Base-by-base conservation (phyloP, 2,888 invertebrate genomes). In the Ceraclea dissimilis region DNA sequence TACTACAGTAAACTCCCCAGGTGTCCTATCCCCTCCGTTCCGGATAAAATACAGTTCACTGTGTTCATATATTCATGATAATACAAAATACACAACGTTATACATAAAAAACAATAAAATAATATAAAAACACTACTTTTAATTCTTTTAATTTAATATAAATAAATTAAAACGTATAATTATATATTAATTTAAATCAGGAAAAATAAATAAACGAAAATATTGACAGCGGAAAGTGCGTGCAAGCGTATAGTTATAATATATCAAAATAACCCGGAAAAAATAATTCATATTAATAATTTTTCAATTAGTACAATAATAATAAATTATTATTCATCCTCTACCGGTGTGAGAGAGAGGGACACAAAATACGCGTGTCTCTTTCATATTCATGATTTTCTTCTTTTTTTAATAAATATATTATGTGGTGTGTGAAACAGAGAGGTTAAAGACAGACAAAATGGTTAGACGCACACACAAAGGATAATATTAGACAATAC, bases 401-500 rank as follows among this genome's bases (percentile, higher is more conserved):
- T 59, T 55, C 52, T 39, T 39, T n/a, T 39, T 39, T 39, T 8
- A 39, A 8, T 39, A 39, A 39, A 8, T 39, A 39, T 5, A 39
- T n/a, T n/a, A 63, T 60, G 60, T 59, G 62, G 60, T 60, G 61
- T 63, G 62, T 60, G 62, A 62, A 57, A 62, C 59, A 62, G 58
- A 62, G 54, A 62, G 62, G 62, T 62, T 52, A 39, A 39, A 60
- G 60, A 62, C 60, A 60, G 57, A 62, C 62, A 62, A 60, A 54
- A 61, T 75, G 68, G 79, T 82, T 83, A 85, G 85, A 88, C 86
- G 88, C 86, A 90, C 89, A 90, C 89, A 90, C 88, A 88, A 85
- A 81, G 88, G 86, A 85, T 83, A 84, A 86, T 86, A 86, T 86
- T 86, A 88, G 88, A 89, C 88, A 88, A 88, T 86, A 89, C 89